Conservation (phyloP, 2,888 invertebrate species). For the Mimas tiliae region DNA sequence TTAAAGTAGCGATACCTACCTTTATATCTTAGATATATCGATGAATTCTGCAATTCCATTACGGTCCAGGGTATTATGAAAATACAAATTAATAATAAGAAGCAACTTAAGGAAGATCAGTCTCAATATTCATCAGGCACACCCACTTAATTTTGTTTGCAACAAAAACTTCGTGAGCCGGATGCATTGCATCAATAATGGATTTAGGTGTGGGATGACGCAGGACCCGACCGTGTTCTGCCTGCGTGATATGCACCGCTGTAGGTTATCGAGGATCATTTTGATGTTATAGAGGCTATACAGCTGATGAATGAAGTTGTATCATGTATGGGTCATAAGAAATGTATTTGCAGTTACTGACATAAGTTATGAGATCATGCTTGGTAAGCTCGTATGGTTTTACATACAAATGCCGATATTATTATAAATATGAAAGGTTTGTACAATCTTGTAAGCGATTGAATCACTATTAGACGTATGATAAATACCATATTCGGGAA, state of each 20-base stretch:
- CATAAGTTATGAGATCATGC: slow-evolving; percentile 29
- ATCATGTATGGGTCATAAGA: slow-evolving; percentile 16
- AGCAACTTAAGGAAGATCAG: neutral
- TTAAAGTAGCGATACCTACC: too few relatives aligned
- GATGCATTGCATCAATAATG: slow-evolving; percentile 9
- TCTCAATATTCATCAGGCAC: slow-evolving; percentile 8
- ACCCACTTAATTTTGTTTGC: slow-evolving; percentile 2
- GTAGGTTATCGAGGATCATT: slow-evolving; percentile 19
- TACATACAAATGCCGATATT: neutral
- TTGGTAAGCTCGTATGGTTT: neutral
- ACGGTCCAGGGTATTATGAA: neutral
- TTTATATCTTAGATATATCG: too few relatives aligned
- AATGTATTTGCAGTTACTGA: slow-evolving; percentile 9
- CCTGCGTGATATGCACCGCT: slow-evolving; percentile 10
- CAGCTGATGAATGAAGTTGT: slow-evolving; percentile 26
- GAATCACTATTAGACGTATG: neutral
- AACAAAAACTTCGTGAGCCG: slow-evolving; percentile 7
- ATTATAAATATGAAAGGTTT: neutral
- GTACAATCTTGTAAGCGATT: neutral
- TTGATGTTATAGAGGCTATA: slow-evolving; percentile 1
- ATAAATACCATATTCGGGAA: neutral
- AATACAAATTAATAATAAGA: neutral
- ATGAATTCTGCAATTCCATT: neutral
- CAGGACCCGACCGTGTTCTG: neutral
- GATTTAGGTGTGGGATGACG: slow-evolving; percentile 14